Conservation (phyloP, 2,888 invertebrate genomes). For the Orthonychiurus folsomi region DNA sequence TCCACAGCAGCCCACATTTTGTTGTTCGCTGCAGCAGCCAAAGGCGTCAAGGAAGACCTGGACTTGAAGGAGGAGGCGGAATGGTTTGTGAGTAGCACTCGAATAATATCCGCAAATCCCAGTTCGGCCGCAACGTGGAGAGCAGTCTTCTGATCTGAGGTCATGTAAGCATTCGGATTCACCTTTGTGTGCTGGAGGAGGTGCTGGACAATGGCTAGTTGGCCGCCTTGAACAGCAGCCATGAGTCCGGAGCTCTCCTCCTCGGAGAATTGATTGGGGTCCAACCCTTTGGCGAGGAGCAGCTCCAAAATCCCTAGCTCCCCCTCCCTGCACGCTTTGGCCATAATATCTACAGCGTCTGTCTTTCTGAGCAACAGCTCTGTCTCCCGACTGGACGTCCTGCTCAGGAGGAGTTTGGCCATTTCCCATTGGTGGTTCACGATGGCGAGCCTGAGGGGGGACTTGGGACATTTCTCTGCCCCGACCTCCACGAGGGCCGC, state of each 20-base stretch:
- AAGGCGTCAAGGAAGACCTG: no score
- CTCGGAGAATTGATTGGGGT: not conserved
- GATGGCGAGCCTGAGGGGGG: not conserved
- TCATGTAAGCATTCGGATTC: conserved; percentile 2
- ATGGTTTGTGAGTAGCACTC: not conserved
- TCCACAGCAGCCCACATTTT: no score
- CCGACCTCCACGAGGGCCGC: no score
- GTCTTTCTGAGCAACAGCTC: not conserved
- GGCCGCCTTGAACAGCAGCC: not conserved
- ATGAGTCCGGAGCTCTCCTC: not conserved
- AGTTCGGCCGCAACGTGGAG: not conserved
- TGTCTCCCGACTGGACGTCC: not conserved
- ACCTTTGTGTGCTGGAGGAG: not conserved
- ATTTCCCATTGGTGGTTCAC: conserved; percentile 3
- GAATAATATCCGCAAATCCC: not conserved
- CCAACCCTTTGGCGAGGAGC: not conserved
- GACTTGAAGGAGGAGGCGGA: no score
- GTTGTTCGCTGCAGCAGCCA: no score
- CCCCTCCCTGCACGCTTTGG: not conserved
- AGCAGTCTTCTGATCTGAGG: not conserved
- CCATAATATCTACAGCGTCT: not conserved
- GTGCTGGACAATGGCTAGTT: not conserved
- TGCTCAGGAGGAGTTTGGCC: not conserved
- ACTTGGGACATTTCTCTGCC: not conserved
- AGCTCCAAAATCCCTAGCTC: not conserved